These are phyloP conservation scores for Meganola albula DNA, from an alignment of 2,888 invertebrate species.

Conservation along the genomic window DNA sequence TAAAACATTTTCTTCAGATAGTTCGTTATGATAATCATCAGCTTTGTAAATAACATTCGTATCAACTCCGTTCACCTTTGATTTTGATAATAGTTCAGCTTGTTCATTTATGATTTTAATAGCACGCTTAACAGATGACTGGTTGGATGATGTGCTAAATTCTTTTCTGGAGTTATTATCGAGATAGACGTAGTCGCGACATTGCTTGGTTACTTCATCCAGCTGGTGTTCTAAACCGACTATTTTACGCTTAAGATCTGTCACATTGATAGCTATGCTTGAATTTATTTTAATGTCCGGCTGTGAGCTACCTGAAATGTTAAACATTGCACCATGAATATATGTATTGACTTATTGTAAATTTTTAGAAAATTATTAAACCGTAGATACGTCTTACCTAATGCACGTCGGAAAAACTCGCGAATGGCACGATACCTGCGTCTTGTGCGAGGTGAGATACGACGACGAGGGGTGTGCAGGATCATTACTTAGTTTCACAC, in stretches of 20 bases:
- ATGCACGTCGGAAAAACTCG: constrained; percentile 52
- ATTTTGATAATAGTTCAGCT: constrained; percentile 21
- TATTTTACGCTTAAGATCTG: constrained; percentile 56
- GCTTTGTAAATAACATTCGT: constrained; percentile 48
- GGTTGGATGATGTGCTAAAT: constrained; percentile 22
- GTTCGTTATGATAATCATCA: constrained; percentile 29
- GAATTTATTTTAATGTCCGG: constrained; percentile 56
- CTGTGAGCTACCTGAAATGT: constrained; percentile 50
- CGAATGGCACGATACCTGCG: constrained; percentile 55
- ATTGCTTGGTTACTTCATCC: constrained; percentile 48
- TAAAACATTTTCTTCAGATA: constrained; percentile 37
- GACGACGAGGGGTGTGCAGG: constrained; percentile 59
- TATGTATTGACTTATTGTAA: background rate
- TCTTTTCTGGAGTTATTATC: constrained; percentile 31
- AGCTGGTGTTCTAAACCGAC: constrained; percentile 49
- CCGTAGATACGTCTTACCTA: constrained; percentile 37
- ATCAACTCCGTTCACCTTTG: constrained; percentile 27
- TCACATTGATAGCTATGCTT: constrained; percentile 52
- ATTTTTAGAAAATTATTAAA: background rate
- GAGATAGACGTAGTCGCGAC: constrained; percentile 36
- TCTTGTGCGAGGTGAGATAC: constrained; percentile 62
- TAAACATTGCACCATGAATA: background rate
- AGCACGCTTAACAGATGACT: constrained; percentile 19
- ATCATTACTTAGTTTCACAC: constrained; percentile 46
- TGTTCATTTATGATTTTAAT: constrained; percentile 20